These are phyloP conservation scores for Pangasius djambal DNA, from an alignment of 2,797 vertebrate species.

Conservation along the genomic window DNA sequence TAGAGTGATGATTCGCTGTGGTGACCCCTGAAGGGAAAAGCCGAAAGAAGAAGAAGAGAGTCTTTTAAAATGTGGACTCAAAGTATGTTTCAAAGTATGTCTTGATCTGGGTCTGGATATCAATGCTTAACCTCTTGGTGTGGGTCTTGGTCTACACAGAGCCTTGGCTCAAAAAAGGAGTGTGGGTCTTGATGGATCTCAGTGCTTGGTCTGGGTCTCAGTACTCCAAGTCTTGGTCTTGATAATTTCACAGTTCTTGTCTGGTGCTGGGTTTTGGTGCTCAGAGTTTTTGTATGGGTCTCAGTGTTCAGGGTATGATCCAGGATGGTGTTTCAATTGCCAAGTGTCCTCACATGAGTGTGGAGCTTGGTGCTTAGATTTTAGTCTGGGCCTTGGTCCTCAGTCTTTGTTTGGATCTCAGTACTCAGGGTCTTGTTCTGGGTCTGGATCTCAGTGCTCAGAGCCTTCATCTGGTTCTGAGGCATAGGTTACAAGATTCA, in stretches of 20 bases:
- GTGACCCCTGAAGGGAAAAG: too few relatives aligned
- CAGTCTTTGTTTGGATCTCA: neutral
- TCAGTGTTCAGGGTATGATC: neutral
- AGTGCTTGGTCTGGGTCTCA: neutral
- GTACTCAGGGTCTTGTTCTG: neutral
- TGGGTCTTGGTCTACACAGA: neutral
- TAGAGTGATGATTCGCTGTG: too few relatives aligned
- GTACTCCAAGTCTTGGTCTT: neutral
- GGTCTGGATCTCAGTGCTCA: neutral
- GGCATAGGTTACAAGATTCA: neutral
- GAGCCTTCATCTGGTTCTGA: neutral
- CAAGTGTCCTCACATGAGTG: neutral
- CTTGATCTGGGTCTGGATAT: neutral
- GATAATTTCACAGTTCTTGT: neutral
- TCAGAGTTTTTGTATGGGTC: neutral
- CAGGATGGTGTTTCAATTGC: neutral
- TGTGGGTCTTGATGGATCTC: neutral
- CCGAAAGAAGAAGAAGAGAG: too few relatives aligned
- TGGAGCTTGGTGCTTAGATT: neutral
- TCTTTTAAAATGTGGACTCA: neutral
- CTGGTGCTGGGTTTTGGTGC: neutral
- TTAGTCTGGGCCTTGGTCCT: neutral
- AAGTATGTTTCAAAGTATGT: neutral
- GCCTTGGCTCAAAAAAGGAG: neutral
- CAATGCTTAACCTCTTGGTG: neutral